Conservation (phyloP, 2,113 vertebrate species). For the Ardeotis arabs region DNA sequence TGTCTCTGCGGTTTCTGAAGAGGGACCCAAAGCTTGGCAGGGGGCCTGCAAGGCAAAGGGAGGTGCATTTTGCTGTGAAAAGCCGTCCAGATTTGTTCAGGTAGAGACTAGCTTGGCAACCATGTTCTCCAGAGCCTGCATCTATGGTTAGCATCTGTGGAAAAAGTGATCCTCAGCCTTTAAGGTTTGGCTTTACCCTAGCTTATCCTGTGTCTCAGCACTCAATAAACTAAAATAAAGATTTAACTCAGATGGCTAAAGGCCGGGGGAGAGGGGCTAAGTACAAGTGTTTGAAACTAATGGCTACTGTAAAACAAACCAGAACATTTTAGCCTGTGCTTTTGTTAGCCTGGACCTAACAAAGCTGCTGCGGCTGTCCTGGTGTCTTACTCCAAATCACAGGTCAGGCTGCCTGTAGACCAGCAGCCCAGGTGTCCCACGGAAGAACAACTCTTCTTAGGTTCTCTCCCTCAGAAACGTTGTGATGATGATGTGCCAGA, state of each 20-base stretch:
- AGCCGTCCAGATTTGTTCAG: neutral
- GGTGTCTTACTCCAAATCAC: neutral
- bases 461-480: neutral
- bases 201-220: neutral
- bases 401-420: neutral
- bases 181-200: neutral
- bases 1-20: neutral
- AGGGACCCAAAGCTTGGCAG: neutral
- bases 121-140: neutral
- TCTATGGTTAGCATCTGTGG: neutral
- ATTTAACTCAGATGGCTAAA: neutral
- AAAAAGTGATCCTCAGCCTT: neutral
- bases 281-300: neutral
- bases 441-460: neutral
- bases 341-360: neutral
- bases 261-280: neutral
- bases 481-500: neutral
- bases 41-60: neutral
- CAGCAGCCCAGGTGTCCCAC: neutral
- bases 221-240: neutral
- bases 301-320: neutral
- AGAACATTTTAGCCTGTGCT: neutral
- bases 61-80: neutral
- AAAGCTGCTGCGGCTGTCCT: neutral
- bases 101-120: neutral